Evolutionary conservation across 2,888 invertebrate genomes (phyloP).

Genomic region (Pandemis heparana): DNA sequence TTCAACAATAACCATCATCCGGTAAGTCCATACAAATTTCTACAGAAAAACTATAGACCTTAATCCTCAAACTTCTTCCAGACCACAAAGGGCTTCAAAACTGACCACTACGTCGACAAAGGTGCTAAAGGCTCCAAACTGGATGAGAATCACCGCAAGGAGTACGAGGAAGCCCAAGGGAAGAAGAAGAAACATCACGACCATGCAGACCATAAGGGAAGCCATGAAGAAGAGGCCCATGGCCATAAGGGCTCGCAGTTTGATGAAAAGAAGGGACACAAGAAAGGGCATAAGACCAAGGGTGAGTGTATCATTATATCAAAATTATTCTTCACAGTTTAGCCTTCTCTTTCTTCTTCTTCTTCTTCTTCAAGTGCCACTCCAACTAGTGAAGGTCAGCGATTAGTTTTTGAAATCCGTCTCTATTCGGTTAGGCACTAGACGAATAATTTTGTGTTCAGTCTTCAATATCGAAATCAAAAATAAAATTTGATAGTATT

Average conservation of each 20-base stretch:
- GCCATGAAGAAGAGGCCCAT: constrained; percentile 88
- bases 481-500: no score
- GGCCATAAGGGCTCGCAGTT: constrained; percentile 89
- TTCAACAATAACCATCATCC: no score
- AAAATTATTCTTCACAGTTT: no score
- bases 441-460: no score
- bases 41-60: neutral
- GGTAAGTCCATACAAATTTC: no score
- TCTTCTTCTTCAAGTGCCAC: no score
- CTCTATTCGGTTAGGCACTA: no score
- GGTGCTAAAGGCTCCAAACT: constrained; percentile 86
- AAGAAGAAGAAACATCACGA: constrained; percentile 88
- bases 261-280: constrained; percentile 91
- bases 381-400: no score
- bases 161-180: constrained; percentile 87
- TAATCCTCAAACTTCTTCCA: constrained; percentile 53
- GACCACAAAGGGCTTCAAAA: constrained; percentile 85
- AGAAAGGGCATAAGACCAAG: constrained; percentile 91
- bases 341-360: no score
- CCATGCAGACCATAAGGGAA: constrained; percentile 86
- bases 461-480: no score
- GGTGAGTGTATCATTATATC: constrained; percentile 62
- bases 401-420: no score
- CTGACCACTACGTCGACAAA: constrained; percentile 85
- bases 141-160: constrained; percentile 85